Conservation (phyloP, 2,797 vertebrate species). For the Graptemys geographica region DNA sequence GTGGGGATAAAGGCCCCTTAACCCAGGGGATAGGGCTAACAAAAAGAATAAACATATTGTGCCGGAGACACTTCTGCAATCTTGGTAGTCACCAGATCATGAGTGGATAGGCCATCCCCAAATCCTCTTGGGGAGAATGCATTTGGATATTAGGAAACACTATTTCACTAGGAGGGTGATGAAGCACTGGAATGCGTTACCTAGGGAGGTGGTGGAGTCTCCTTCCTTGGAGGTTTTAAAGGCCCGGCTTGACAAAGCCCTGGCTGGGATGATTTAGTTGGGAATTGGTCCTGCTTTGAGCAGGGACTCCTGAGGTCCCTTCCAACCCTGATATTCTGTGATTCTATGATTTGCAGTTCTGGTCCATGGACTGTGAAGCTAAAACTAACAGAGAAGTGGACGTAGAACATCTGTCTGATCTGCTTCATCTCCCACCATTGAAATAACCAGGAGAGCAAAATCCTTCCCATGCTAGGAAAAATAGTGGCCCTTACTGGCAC, state of each 20-base stretch:
- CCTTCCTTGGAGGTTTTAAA: too few species aligned
- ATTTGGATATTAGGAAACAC: not conserved
- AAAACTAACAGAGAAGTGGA: not conserved
- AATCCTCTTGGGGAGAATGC: not conserved
- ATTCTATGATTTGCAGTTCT: not conserved
- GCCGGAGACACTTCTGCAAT: not conserved
- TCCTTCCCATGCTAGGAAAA: not conserved
- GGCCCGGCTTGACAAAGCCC: too few species aligned
- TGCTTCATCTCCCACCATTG: not conserved
- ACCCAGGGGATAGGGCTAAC: not conserved
- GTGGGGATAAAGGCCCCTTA: too few species aligned
- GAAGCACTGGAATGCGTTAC: too few species aligned
- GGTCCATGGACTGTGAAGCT: not conserved
- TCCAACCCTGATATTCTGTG: too few species aligned
- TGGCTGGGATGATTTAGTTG: too few species aligned
- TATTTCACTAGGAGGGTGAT: too few species aligned
- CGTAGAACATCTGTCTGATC: not conserved
- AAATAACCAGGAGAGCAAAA: not conserved
- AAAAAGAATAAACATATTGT: not conserved
- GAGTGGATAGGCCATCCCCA: not conserved
- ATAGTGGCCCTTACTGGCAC: not conserved
- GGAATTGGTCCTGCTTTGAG: too few species aligned
- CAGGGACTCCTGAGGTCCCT: too few species aligned
- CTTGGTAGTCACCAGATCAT: too few species aligned
- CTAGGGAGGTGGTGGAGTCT: too few species aligned